phyloP scores from a whole-genome alignment of 2,888 invertebrate genomes.

The Cremastobaeus sp. region DNA sequence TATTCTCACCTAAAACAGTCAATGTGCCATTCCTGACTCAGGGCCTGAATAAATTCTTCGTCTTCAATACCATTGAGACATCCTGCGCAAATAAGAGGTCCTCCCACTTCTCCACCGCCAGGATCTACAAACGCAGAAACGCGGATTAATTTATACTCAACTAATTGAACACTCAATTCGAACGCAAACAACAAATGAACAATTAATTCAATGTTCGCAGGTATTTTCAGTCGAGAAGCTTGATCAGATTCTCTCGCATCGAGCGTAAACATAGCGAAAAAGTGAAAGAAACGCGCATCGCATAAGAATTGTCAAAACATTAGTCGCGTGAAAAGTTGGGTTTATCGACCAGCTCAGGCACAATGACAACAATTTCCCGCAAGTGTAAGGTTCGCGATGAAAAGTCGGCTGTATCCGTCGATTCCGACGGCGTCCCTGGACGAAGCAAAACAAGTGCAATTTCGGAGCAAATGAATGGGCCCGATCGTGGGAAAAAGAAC shows the following conservation, averaged over 20 bases:
- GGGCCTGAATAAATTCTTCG: conserved; percentile 88
- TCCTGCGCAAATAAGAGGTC: conserved; percentile 82
- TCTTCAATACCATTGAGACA: conserved; percentile 87
- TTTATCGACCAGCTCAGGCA: too few species aligned
- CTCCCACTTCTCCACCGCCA: conserved; percentile 65
- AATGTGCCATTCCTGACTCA: conserved; percentile 92
- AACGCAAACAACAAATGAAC: neutral
- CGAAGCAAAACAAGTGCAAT: conserved; percentile 29
- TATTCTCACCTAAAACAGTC: conserved; percentile 88
- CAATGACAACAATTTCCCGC: too few species aligned
- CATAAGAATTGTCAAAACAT: neutral
- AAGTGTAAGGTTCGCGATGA: too few species aligned
- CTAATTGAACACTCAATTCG: neutral
- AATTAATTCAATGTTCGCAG: too few species aligned
- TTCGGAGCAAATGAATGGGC: too few species aligned
- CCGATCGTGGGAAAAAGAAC: too few species aligned
- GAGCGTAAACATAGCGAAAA: too few species aligned
- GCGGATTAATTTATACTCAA: neutral
- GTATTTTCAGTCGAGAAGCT: too few species aligned
- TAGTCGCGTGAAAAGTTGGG: neutral
- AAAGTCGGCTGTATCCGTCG: neutral
- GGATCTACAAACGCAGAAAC: conserved; percentile 67
- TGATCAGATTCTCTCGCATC: too few species aligned
- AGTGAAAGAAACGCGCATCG: neutral
- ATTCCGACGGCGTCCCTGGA: conserved; percentile 19